phyloP scores from a whole-genome alignment of 1,140 invertebrate genomes.

The Forficula auricularia region DNA sequence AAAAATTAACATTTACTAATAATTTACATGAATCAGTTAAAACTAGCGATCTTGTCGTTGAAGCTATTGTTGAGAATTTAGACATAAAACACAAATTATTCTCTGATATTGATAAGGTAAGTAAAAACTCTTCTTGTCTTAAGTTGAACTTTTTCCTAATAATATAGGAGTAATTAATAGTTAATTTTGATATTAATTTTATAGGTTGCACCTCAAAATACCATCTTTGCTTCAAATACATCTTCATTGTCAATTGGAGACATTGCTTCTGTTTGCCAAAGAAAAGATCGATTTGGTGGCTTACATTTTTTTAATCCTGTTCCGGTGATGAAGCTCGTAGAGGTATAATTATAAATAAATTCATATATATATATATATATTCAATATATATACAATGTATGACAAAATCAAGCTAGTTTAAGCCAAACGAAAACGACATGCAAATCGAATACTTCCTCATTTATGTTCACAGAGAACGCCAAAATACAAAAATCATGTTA shows the following conservation, averaged over 20 bases:
- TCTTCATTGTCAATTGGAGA: constrained; percentile 71
- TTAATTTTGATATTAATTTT: too few species aligned
- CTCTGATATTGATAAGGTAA: constrained; percentile 35
- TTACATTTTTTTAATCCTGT: constrained; percentile 89
- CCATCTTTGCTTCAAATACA: constrained; percentile 75
- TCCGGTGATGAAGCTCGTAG: constrained; percentile 76
- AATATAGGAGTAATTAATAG: too few species aligned
- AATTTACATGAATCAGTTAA: constrained; percentile 40
- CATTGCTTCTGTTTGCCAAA: constrained; percentile 51
- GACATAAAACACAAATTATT: constrained; percentile 65
- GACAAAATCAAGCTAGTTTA: too few species aligned
- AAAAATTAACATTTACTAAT: constrained; percentile 39
- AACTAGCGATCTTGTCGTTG: constrained; percentile 59
- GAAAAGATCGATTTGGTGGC: constrained; percentile 54
- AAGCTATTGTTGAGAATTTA: constrained; percentile 77
- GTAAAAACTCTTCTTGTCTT: too few species aligned
- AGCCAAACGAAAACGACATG: too few species aligned
- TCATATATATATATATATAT: background rate
- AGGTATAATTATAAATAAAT: constrained; percentile 30
- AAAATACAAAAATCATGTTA: too few species aligned
- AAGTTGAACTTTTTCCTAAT: too few species aligned
- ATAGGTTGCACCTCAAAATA: constrained; percentile 40
- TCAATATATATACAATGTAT: background rate
- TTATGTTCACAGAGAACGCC: too few species aligned
- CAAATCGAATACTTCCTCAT: too few species aligned